Evolutionary conservation across 2,113 vertebrate species (phyloP).

Genomic region (Phasianus colchicus): DNA sequence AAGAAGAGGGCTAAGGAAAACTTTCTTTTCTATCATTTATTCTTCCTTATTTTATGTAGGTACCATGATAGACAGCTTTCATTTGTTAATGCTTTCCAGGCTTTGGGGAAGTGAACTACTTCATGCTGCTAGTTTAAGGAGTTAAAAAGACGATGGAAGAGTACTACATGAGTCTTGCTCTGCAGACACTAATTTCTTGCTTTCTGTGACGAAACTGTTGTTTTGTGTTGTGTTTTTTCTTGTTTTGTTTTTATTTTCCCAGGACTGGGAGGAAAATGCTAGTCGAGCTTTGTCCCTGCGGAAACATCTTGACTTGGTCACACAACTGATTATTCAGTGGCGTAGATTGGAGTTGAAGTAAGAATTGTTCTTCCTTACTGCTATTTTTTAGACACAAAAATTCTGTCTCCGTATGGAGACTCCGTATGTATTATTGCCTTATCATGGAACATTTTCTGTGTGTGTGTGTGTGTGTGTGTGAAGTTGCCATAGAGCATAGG

Average conservation of each 20-base stretch:
- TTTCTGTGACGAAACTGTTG: background rate
- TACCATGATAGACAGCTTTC: background rate
- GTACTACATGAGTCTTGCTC: background rate
- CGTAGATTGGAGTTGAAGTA: slow-evolving; percentile 93
- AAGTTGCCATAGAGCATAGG: background rate
- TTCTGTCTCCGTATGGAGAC: fast-evolving
- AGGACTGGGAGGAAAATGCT: slow-evolving; percentile 98
- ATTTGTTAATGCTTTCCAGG: background rate
- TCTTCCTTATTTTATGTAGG: background rate
- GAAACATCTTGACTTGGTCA: slow-evolving; percentile 89
- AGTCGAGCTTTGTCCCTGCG: slow-evolving; percentile 87
- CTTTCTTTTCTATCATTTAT: background rate
- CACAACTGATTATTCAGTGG: slow-evolving; percentile 94
- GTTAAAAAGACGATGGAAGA: background rate
- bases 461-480: background rate
- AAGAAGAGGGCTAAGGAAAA: background rate
- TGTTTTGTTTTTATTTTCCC: background rate
- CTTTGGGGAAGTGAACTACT: background rate
- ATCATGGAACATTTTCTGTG: fast-evolving
- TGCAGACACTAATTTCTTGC: background rate
- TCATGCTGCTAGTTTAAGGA: background rate
- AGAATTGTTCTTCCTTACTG: slow-evolving; percentile 9
- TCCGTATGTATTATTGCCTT: background rate
- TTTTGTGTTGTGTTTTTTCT: background rate
- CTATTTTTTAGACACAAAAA: background rate